Percentiles rank a stretch among this genome's conserved stretches.
Conservation (phyloP, 1,140 invertebrate species). For the Trichonephila clavata region DNA sequence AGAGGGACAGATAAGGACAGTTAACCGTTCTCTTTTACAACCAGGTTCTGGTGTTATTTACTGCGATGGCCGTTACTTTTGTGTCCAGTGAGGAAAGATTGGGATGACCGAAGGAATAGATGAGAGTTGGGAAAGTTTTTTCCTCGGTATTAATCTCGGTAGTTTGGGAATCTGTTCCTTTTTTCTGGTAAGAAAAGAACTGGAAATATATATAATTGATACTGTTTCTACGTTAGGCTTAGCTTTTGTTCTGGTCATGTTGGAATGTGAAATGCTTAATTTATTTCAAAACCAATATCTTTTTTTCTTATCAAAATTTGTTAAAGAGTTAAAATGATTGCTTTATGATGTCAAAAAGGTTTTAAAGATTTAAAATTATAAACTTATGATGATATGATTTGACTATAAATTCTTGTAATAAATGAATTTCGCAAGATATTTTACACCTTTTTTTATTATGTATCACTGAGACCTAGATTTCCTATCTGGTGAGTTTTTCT, state of each 20-base stretch:
- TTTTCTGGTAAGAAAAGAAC: not conserved
- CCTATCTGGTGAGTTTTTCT: too few species aligned
- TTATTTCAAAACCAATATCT: too few species aligned
- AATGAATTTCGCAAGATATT: too few species aligned
- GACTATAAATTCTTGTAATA: too few species aligned
- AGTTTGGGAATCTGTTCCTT: not conserved
- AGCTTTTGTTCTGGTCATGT: too few species aligned
- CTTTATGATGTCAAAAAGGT: too few species aligned
- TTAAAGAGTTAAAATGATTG: not conserved
- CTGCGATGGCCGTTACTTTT: constrained; percentile 17
- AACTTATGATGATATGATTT: too few species aligned
- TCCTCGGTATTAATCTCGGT: not conserved
- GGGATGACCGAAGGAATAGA: not conserved
- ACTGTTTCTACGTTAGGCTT: too few species aligned
- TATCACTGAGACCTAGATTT: too few species aligned
- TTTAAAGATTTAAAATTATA: too few species aligned
- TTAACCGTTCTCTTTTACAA: constrained; percentile 49
- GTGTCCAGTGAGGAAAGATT: not conserved
- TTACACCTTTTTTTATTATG: too few species aligned
- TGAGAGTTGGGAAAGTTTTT: not conserved
- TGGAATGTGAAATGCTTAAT: too few species aligned
- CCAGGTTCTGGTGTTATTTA: constrained; percentile 28
- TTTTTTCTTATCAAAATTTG: not conserved
- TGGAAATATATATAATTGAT: not conserved
- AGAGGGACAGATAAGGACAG: constrained; percentile 4